Conservation (phyloP, 2,113 vertebrate species). For the Halichoeres trimaculatus region DNA sequence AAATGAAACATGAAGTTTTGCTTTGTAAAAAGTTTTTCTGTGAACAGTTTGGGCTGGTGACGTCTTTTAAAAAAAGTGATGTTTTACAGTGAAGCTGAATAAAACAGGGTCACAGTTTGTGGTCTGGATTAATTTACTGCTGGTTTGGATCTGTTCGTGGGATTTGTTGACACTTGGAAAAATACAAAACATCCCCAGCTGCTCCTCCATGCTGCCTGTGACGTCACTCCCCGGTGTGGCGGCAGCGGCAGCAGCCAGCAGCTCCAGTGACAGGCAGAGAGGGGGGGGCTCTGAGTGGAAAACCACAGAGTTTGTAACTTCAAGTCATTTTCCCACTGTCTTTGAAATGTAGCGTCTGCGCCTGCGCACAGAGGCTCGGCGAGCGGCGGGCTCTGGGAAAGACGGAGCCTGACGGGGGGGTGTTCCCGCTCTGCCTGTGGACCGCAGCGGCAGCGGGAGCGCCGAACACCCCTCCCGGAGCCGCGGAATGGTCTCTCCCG, state of each 20-base stretch:
- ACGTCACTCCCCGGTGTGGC: background rate
- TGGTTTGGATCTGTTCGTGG: background rate
- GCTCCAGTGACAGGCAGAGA: background rate
- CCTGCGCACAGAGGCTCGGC: slow-evolving; percentile 51
- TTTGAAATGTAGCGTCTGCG: slow-evolving; percentile 38
- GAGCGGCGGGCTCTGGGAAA: background rate
- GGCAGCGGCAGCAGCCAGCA: slow-evolving; percentile 1
- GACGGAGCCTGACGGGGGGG: slow-evolving; percentile 63
- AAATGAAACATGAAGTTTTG: too few species aligned
- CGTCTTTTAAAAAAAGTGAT: background rate
- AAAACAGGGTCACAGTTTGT: background rate
- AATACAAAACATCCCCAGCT: background rate
- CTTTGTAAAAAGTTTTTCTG: too few species aligned
- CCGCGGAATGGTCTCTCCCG: slow-evolving; percentile 61
- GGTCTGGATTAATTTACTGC: background rate
- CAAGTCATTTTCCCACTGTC: slow-evolving; percentile 49
- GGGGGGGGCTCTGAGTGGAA: slow-evolving; percentile 17
- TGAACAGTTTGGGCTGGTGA: too few species aligned
- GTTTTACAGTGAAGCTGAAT: background rate
- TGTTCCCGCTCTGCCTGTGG: background rate
- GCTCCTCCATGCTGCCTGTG: background rate
- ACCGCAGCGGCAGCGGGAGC: too few species aligned
- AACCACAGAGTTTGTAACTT: slow-evolving; percentile 37
- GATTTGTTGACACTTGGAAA: background rate
- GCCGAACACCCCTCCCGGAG: background rate